Evolutionary conservation across 1,140 invertebrate species (phyloP).

Genomic region (Oryctes rhinoceros): DNA sequence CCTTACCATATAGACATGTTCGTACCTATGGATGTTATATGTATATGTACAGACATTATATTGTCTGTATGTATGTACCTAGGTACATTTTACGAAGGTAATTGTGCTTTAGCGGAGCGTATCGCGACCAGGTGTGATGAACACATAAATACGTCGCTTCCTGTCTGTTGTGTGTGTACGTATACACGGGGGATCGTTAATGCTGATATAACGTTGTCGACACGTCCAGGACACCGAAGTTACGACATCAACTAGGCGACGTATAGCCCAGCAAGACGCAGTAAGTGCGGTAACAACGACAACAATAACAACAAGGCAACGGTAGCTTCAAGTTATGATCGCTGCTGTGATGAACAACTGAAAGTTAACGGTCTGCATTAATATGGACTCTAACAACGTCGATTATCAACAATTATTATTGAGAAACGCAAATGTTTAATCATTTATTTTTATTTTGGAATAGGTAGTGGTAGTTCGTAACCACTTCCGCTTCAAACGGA

Average conservation of each 20-base stretch:
- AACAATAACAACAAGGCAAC: not conserved
- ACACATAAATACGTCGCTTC: conserved; percentile 37
- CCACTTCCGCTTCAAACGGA: no score
- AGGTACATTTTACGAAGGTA: conserved; percentile 11
- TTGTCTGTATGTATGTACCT: not conserved
- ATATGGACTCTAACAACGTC: no score
- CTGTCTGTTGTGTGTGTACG: conserved; percentile 20
- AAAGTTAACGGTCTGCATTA: no score
- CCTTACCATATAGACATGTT: no score
- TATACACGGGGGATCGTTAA: conserved; percentile 24
- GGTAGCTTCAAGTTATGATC: conserved; percentile 7
- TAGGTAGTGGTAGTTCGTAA: no score
- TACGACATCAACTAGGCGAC: conserved; percentile 6
- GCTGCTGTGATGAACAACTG: not conserved
- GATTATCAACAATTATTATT: no score
- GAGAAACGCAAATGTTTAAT: no score
- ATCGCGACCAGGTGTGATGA: conserved; percentile 30
- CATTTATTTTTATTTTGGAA: no score
- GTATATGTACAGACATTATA: not conserved
- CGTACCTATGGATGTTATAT: no score
- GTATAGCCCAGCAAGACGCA: not conserved
- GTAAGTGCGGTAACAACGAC: no score
- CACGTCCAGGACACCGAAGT: conserved; percentile 26
- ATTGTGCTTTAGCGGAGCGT: conserved; percentile 12
- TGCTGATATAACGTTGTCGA: conserved; percentile 36